phyloP scores from a whole-genome alignment of 2,797 vertebrate species.

The Anabas testudineus region DNA sequence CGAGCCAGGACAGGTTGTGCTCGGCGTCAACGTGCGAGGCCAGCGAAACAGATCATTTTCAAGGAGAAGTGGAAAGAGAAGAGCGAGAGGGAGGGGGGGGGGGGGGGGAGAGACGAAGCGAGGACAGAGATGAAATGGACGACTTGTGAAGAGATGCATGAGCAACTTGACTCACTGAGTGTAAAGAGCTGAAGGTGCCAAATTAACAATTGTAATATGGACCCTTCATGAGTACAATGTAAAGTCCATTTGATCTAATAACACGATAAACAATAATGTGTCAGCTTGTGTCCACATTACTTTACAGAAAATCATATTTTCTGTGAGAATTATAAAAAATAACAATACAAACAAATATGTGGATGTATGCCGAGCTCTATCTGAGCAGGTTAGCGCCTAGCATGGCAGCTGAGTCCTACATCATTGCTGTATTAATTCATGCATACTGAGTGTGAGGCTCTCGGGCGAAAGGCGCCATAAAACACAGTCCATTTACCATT shows the following conservation, averaged over 20 bases:
- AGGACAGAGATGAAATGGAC: constrained; percentile 57
- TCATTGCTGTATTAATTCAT: neutral
- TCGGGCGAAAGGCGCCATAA: constrained; percentile 35
- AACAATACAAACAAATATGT: neutral
- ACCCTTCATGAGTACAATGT: neutral
- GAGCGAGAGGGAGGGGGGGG: constrained; percentile 13
- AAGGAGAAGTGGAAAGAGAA: constrained; percentile 37
- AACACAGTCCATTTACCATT: constrained; percentile 41
- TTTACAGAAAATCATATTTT: neutral
- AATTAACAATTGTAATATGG: neutral
- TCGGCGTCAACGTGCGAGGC: constrained; percentile 24
- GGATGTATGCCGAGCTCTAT: neutral
- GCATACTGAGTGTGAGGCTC: constrained; percentile 24
- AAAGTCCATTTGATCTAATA: too few relatives aligned
- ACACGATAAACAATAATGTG: neutral
- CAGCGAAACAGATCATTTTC: constrained; percentile 42
- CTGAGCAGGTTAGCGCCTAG: constrained; percentile 19
- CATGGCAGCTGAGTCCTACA: constrained; percentile 6
- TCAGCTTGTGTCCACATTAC: neutral
- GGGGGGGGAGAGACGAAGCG: constrained; percentile 30
- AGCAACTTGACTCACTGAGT: constrained; percentile 44
- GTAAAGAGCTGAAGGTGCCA: constrained; percentile 24
- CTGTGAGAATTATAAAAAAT: neutral
- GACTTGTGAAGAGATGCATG: constrained; percentile 66
- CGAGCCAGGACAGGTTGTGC: constrained; percentile 11